Conservation (phyloP, 2,113 vertebrate species). For the Caranx melampygus region DNA sequence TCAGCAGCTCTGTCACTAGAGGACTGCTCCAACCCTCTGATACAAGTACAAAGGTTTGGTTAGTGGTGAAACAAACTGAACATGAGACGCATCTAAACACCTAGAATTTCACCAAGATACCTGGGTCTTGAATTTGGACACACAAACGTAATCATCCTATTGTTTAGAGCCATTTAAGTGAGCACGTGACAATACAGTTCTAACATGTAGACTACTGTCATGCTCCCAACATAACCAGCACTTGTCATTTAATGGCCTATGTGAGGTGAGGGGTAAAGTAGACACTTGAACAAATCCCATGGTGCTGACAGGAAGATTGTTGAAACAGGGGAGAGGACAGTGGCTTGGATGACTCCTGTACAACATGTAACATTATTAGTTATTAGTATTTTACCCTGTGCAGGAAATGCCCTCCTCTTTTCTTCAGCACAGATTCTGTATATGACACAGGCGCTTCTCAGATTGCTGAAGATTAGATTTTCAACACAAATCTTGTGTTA, state of each 20-base stretch:
- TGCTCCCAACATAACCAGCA: neutral
- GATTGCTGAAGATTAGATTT: neutral
- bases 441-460: neutral
- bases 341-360: neutral
- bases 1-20: neutral
- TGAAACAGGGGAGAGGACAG: neutral
- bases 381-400: neutral
- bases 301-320: neutral
- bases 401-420: neutral
- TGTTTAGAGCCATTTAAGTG: neutral
- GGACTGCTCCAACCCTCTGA: neutral
- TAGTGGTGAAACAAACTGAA: neutral
- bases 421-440: neutral
- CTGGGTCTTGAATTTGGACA: neutral
- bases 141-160: neutral
- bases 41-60: neutral
- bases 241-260: neutral
- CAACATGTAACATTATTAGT: neutral
- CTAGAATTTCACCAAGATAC: neutral
- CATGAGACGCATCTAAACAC: neutral
- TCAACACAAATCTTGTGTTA: neutral
- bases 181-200: neutral
- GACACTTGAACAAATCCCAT: neutral
- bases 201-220: neutral
- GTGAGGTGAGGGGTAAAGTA: neutral